Base-by-base conservation (phyloP, 2,113 vertebrate genomes). In the Papio anubis region DNA sequence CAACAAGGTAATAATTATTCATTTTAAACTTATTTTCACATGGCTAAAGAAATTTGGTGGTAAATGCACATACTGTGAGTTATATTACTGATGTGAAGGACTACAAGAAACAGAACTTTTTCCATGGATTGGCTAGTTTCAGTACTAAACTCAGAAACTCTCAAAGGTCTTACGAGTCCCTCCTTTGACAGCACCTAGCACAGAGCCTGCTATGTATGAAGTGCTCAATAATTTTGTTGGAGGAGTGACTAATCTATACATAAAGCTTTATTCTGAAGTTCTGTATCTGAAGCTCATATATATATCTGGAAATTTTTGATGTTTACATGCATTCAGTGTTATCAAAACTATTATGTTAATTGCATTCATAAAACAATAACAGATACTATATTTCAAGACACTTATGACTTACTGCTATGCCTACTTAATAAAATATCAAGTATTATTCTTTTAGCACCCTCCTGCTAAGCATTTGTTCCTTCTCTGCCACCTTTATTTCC, bases 21-120 rank as follows among this genome's bases (percentile, higher is more conserved):
- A 38, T 92, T 95, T 96, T 76, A 89, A 86, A 81, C 38, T 83
- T 81, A 94, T 90, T 82, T 96, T 94, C 27, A 86, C 16, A 86
- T 75, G 21, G 25, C 38, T 88, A 97, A 86, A 90, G 17, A 96
- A 95, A 88, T 50, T 59, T 61, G 40, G 27, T 32, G 12, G 27
- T 75, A 48, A 94, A 38, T 61, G 94, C 91, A 94, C 10, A 87
- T 84, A 85, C 30, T 80, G 6, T 90, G 64, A 87, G 27, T 84
- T 86, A 64, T 40, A 87, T 52, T 87, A 66, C 52, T 90, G 75
- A 87, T 30, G 0, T 78, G 73, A 89, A 68, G 73, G 48, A 94
- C 72, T 48, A 73, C 2, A 89, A 73, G 16, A 94, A 85, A 68
- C 1, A 76, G 23, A 92, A 91, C 23, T 45, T 94, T 30, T 66